Evolutionary conservation across 1,140 invertebrate genomes (phyloP), one percentile per base, ranked within the genome.

Genomic region (Zaprionus lachaisei): DNA sequence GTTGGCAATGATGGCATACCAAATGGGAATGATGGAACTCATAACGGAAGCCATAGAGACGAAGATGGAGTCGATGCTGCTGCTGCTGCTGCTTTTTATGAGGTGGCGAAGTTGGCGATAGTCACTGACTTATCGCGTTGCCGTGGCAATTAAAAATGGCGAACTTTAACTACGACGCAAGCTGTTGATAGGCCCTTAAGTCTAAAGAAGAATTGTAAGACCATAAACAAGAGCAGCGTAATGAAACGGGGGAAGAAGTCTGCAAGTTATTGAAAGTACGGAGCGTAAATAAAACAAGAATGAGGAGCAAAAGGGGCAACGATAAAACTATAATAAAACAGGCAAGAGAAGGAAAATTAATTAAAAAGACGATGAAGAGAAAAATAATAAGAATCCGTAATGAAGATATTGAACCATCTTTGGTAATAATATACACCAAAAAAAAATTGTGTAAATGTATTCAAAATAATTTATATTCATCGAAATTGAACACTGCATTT

Each of bases 91-190:
- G 72, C 72, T 76, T 80, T 87, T 83, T 83, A 85, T 82, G 79
- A 86, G 74, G 65, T 77, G 79, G 68, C 83, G 73, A 86, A 85
- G 79, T 86, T 69, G 68, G 70, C 75, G 79, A 82, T 81, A 82
- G 83, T 85, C 73, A 49, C 68, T 70, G 73, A 66, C 78, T 86
- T 86, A 78, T 86, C 79, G 81, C 83, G 78, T 86, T 86, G 83
- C 80, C 70, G 74, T 77, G 77, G 80, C 77, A 86, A 86, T 86
- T 86, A 86, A 86, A 86, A 86, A 86, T 87, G 77, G 58, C 77
- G 66, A 64, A 73, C 76, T 80, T 79, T 76, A 82, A 85, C 83
- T 81, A 72, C 80, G 66, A 38, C 82, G 57, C 73, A 85, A 85
- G 72, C 79, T 86, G 68, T 86, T 76, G 58, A 83, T 82, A 81